Conservation (phyloP, 2,113 vertebrate genomes). For the Oreotrochilus melanogaster region DNA sequence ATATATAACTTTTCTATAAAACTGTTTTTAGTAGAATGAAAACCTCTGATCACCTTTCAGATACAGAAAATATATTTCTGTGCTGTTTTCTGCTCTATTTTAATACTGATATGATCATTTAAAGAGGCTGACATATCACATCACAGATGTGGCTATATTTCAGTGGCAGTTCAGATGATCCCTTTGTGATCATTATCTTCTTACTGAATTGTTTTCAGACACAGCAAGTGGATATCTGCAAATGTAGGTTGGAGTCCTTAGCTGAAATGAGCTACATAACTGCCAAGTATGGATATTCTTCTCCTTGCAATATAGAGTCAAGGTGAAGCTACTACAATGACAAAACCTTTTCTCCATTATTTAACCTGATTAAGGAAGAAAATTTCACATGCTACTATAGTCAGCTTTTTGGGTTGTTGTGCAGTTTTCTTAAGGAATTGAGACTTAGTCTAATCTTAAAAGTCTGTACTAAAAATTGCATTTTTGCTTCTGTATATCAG, state of each 20-base stretch:
- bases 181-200: background rate
- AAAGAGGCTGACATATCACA: background rate
- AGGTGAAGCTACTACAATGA: background rate
- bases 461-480: background rate
- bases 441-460: background rate
- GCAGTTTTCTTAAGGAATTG: background rate
- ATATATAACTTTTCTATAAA: background rate
- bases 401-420: background rate
- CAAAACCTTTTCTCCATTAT: background rate
- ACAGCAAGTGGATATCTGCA: background rate
- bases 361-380: background rate
- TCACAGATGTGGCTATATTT: background rate
- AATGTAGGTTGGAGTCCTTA: background rate
- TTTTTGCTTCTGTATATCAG: background rate
- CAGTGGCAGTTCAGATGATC: background rate
- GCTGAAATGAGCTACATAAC: background rate
- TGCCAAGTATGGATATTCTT: background rate
- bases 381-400: background rate
- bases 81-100: background rate
- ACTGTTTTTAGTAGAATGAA: background rate
- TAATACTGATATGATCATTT: background rate
- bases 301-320: background rate
- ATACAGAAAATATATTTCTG: background rate
- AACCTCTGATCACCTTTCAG: background rate
- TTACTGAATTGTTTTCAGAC: background rate